phyloP scores from a whole-genome alignment of 2,113 vertebrate genomes.

The Thryonomys swinderianus region DNA sequence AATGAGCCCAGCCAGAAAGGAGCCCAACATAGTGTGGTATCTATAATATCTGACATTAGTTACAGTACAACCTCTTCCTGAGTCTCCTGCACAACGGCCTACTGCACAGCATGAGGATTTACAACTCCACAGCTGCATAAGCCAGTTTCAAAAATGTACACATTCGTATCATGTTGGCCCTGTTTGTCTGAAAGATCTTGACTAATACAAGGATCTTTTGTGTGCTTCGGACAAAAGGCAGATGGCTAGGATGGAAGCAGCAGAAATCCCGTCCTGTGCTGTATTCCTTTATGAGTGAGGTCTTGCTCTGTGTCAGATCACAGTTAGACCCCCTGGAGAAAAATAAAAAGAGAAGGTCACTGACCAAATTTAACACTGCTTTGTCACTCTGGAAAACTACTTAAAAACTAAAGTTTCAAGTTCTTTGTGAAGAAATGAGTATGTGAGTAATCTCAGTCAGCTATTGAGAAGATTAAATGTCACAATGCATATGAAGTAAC shows the following conservation, averaged over 20 bases:
- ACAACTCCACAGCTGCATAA: not conserved
- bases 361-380: not conserved
- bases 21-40: no score
- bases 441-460: not conserved
- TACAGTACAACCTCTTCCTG: not conserved
- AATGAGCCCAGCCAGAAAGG: not conserved
- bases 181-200: not conserved
- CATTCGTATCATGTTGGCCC: no score
- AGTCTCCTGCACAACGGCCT: not conserved
- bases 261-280: not conserved
- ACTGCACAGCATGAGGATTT: not conserved
- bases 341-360: not conserved
- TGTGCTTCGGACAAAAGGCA: not conserved
- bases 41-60: not conserved
- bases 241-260: fast-evolving
- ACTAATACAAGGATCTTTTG: not conserved
- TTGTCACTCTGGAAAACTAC: not conserved
- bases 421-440: not conserved
- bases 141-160: not conserved
- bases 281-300: not conserved
- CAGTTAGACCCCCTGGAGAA: fast-evolving
- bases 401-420: not conserved
- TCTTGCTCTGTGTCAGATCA: not conserved
- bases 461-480: not conserved
- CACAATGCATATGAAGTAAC: not conserved